Conservation (phyloP, 2,888 invertebrate species). For the Synanthedon formicaeformis region DNA sequence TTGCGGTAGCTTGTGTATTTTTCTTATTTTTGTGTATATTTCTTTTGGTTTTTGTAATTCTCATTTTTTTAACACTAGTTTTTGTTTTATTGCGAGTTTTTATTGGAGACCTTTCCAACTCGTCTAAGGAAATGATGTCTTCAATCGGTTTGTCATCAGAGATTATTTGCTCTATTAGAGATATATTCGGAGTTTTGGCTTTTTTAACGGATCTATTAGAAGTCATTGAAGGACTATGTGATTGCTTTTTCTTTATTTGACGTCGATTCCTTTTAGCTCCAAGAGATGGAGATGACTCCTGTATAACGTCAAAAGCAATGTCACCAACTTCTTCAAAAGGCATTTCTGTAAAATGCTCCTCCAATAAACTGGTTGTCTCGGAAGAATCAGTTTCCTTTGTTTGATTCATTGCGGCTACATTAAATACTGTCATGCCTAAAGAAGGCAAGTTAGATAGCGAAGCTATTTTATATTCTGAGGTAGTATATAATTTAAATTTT, state of each 20-base stretch:
- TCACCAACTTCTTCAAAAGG: constrained; percentile 54
- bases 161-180: constrained; percentile 55
- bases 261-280: constrained; percentile 20
- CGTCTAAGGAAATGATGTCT: constrained; percentile 53
- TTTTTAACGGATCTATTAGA: constrained; percentile 23
- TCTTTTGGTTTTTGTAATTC: neutral
- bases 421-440: constrained; percentile 55
- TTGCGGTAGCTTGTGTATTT: constrained; percentile 14
- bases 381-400: constrained; percentile 15
- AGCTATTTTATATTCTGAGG: constrained; percentile 47
- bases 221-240: constrained; percentile 26
- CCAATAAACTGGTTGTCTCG: constrained; percentile 16
- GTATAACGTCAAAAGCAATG: constrained; percentile 42
- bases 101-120: constrained; percentile 30
- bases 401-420: constrained; percentile 29
- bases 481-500: constrained; percentile 69
- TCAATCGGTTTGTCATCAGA: constrained; percentile 52
- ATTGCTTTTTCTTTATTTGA: constrained; percentile 21
- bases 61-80: constrained; percentile 13
- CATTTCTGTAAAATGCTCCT: constrained; percentile 48
- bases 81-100: constrained; percentile 18
- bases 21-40: constrained; percentile 3
- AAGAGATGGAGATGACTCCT: constrained; percentile 13
- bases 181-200: constrained; percentile 46
- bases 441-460: constrained; percentile 32